phyloP scores from a whole-genome alignment of 2,797 vertebrate species.

The Crenuchus spilurus region DNA sequence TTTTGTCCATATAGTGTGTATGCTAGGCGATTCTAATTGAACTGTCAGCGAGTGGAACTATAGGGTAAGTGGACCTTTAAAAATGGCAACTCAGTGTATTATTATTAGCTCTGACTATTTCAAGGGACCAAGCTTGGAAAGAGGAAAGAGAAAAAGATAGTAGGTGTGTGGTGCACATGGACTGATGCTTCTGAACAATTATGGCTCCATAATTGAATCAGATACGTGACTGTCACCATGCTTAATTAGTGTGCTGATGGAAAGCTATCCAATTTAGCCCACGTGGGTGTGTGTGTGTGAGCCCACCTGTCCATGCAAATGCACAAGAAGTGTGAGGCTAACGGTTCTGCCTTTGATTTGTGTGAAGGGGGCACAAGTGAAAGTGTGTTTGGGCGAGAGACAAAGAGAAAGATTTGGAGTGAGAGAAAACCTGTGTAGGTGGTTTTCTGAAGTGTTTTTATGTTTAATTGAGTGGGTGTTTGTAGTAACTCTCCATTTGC shows the following conservation, averaged over 20 bases:
- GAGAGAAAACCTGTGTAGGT: constrained; percentile 74
- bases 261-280: constrained; percentile 60
- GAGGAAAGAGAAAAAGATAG: neutral
- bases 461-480: constrained; percentile 67
- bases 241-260: constrained; percentile 63
- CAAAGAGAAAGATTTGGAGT: constrained; percentile 67
- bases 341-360: constrained; percentile 28
- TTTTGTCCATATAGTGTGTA: too few species aligned
- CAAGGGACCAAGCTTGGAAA: neutral
- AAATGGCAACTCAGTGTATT: too few species aligned
- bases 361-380: constrained; percentile 20
- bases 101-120: neutral
- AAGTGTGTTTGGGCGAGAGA: constrained; percentile 53
- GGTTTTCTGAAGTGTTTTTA: constrained; percentile 70
- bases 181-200: constrained; percentile 64
- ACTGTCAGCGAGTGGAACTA: too few species aligned
- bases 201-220: constrained; percentile 46
- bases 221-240: constrained; percentile 61
- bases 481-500: constrained; percentile 25
- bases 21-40: too few species aligned
- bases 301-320: constrained; percentile 3
- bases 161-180: constrained; percentile 36
- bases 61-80: too few species aligned
- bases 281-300: constrained; percentile 60
- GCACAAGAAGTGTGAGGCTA: neutral